Conservation (phyloP, 2,888 invertebrate species). For the Ctena decussata region DNA sequence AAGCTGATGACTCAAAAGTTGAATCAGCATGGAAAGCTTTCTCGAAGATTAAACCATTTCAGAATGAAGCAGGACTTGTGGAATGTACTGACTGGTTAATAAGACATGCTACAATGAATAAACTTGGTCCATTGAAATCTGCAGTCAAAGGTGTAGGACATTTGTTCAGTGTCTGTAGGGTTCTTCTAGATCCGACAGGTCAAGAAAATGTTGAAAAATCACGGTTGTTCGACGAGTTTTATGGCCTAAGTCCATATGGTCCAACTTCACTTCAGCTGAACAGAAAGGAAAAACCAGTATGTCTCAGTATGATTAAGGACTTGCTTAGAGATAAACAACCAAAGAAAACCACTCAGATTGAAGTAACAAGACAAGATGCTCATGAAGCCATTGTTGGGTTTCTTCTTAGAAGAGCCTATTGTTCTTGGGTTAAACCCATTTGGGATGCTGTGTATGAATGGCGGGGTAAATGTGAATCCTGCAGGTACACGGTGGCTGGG, state of each 20-base stretch:
- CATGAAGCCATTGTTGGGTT: conserved; percentile 36
- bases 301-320: conserved; percentile 48
- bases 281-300: conserved; percentile 67
- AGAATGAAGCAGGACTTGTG: conserved; percentile 69
- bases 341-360: conserved; percentile 12
- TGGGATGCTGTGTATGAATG: conserved; percentile 11
- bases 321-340: conserved; percentile 8
- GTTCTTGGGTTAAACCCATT: conserved; percentile 27
- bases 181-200: conserved; percentile 38
- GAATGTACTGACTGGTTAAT: conserved; percentile 70
- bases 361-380: conserved; percentile 22
- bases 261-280: conserved; percentile 46
- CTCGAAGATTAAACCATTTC: conserved; percentile 50
- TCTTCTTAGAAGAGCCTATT: conserved; percentile 42
- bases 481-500: conserved; percentile 24
- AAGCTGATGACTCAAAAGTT: conserved; percentile 34
- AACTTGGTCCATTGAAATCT: conserved; percentile 4
- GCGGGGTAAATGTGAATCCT: conserved; percentile 12
- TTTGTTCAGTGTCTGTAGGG: conserved; percentile 57
- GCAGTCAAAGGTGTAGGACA: conserved; percentile 63
- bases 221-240: conserved; percentile 64
- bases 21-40: conserved; percentile 67
- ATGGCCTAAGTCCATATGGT: conserved; percentile 62
- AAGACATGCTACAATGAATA: not conserved
- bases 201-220: conserved; percentile 46